Conservation (phyloP, 2,888 invertebrate species). For the Rhaphigaster nebulosa region DNA sequence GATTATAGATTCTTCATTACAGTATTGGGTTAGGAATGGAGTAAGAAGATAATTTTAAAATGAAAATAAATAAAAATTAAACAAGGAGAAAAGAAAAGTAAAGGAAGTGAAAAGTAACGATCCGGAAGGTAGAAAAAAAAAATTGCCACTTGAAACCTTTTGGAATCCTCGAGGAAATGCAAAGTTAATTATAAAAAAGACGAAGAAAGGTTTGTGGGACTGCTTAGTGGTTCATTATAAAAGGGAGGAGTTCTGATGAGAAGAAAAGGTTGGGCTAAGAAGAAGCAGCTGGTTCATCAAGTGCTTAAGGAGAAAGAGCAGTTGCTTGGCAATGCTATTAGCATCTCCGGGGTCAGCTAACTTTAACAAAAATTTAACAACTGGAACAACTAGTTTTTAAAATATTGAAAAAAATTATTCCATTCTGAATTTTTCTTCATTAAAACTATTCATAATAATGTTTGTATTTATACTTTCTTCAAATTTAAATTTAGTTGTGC, state of each 20-base stretch:
- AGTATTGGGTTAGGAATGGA: no score
- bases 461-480: no score
- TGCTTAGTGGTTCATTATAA: constrained; percentile 3
- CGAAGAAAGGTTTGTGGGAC: background rate
- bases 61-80: background rate
- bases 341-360: background rate
- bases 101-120: background rate
- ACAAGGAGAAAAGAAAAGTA: background rate
- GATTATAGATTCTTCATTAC: no score
- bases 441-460: no score
- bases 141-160: background rate
- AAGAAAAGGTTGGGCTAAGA: background rate
- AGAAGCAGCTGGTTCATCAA: background rate
- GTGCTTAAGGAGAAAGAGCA: background rate
- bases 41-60: background rate
- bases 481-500: no score
- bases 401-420: background rate
- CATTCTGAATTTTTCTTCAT: background rate
- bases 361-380: background rate
- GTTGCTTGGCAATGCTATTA: background rate
- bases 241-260: background rate
- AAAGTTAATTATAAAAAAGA: constrained; percentile 29
- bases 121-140: background rate
- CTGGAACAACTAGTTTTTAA: background rate
- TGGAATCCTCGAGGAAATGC: background rate